Evolutionary conservation across 2,113 vertebrate species (phyloP).

Genomic region (Channa maculata): DNA sequence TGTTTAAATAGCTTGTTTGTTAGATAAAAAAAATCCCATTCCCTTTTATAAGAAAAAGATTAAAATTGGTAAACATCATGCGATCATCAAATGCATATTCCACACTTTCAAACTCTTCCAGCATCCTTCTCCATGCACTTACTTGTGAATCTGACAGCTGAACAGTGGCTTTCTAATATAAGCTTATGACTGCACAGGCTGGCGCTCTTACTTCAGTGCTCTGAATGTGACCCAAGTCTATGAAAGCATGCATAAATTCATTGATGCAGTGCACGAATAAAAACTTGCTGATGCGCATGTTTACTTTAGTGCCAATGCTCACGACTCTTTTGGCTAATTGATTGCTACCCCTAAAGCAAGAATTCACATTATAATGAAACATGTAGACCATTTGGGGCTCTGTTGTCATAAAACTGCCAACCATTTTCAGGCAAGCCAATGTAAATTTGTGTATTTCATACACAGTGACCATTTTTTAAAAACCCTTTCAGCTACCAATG

Average conservation of each 20-base stretch:
- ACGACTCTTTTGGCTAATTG: slow-evolving; percentile 37
- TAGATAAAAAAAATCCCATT: neutral
- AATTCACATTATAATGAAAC: slow-evolving; percentile 39
- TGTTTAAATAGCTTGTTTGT: too few species aligned
- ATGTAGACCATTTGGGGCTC: slow-evolving; percentile 12
- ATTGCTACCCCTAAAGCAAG: slow-evolving; percentile 33
- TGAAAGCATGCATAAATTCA: slow-evolving; percentile 40
- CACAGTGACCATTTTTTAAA: neutral
- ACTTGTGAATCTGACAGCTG: neutral
- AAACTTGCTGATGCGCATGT: slow-evolving; percentile 46
- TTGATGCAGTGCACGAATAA: slow-evolving; percentile 31
- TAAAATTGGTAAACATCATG: neutral
- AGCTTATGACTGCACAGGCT: neutral
- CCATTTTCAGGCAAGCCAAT: neutral
- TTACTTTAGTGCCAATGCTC: slow-evolving; percentile 34
- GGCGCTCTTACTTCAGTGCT: slow-evolving; percentile 5
- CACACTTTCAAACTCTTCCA: neutral
- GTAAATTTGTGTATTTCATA: neutral
- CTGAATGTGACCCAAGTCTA: slow-evolving; percentile 33
- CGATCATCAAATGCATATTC: neutral
- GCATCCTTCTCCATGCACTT: neutral
- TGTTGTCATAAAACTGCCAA: slow-evolving; percentile 33
- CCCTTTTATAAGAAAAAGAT: neutral
- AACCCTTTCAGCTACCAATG: neutral
- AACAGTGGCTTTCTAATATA: slow-evolving; percentile 1